Percentiles rank a stretch among this genome's conserved stretches.
These are phyloP conservation scores for Thymallus thymallus DNA, from an alignment of 2,113 vertebrate genomes.

Conservation along the genomic window DNA sequence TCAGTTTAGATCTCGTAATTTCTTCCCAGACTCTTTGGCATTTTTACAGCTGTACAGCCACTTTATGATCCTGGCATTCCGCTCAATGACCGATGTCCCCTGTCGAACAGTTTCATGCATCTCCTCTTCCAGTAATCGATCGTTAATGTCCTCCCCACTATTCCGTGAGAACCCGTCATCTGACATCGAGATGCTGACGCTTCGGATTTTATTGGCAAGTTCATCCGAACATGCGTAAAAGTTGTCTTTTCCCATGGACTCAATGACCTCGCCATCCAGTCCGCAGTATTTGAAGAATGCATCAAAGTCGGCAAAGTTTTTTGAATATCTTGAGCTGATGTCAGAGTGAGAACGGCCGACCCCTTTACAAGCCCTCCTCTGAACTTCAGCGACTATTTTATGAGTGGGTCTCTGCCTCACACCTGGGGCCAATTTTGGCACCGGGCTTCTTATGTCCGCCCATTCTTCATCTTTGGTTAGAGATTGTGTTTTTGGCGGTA, in stretches of 20 bases:
- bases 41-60: slow-evolving; percentile 95
- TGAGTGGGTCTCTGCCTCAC: slow-evolving; percentile 19
- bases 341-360: slow-evolving; percentile 89
- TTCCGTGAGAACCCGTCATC: slow-evolving; percentile 80
- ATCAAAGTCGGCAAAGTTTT: slow-evolving; percentile 82
- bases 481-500: background rate
- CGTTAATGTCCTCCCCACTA: slow-evolving; percentile 71
- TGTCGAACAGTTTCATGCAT: slow-evolving; percentile 71
- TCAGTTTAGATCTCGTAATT: slow-evolving; percentile 67
- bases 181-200: slow-evolving; percentile 80
- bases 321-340: slow-evolving; percentile 88
- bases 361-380: slow-evolving; percentile 61
- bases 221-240: slow-evolving; percentile 79
- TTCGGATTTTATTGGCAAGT: slow-evolving; percentile 69
- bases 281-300: slow-evolving; percentile 91
- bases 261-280: slow-evolving; percentile 83
- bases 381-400: slow-evolving; percentile 47
- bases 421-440: background rate
- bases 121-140: slow-evolving; percentile 79
- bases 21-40: slow-evolving; percentile 76
- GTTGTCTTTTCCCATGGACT: slow-evolving; percentile 85
- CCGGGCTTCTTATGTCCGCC: accelerated
- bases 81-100: slow-evolving; percentile 86
- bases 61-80: slow-evolving; percentile 96
- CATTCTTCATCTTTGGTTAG: background rate